Evolutionary conservation across 2,888 invertebrate species (phyloP).

Genomic region (Poecilus cupreus): DNA sequence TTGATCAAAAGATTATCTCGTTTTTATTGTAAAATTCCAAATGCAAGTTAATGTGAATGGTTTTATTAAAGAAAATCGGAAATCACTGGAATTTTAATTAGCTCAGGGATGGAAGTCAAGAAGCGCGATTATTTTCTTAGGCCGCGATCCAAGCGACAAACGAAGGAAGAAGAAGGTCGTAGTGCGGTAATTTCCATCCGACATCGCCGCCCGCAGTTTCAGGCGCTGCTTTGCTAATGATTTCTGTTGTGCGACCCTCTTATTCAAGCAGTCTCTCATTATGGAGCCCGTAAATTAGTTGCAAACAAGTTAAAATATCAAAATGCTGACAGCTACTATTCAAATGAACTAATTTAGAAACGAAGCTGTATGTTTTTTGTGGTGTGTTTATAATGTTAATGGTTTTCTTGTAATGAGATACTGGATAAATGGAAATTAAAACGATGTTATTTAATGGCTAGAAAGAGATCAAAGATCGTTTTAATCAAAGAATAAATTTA

Average conservation of each 20-base stretch:
- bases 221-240: background rate
- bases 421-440: background rate
- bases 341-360: slow-evolving; percentile 17
- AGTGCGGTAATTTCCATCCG: background rate
- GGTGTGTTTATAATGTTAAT: slow-evolving; percentile 6
- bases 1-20: no score
- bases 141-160: background rate
- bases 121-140: slow-evolving; percentile 1
- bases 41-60: background rate
- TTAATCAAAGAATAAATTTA: slow-evolving; percentile 19
- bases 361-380: background rate
- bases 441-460: background rate
- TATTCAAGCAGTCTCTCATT: background rate
- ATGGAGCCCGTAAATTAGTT: background rate
- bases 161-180: background rate
- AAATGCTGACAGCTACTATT: background rate
- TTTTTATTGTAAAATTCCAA: background rate
- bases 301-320: slow-evolving; percentile 28
- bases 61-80: slow-evolving; percentile 32
- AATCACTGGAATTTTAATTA: slow-evolving; percentile 36
- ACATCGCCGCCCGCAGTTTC: background rate
- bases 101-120: background rate
- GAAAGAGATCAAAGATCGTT: slow-evolving; percentile 8
- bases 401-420: slow-evolving; percentile 5
- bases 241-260: background rate